Evolutionary conservation across 2,113 vertebrate genomes (phyloP).

Genomic region (Setophaga kirtlandii): DNA sequence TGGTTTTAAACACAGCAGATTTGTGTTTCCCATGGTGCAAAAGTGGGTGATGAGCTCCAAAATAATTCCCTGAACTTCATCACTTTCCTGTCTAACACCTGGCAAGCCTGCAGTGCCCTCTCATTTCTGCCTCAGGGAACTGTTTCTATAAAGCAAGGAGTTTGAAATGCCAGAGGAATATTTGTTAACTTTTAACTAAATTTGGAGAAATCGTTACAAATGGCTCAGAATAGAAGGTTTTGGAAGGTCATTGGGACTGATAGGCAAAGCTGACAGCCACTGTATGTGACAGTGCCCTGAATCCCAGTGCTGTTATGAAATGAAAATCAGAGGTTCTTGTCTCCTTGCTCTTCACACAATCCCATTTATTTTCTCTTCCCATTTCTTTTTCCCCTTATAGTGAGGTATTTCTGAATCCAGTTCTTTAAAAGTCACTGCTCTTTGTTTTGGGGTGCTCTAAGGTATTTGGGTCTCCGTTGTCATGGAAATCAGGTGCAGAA

Average conservation of each 20-base stretch:
- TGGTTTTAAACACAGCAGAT: background rate
- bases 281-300: background rate
- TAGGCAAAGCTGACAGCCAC: fast-evolving
- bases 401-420: background rate
- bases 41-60: background rate
- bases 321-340: background rate
- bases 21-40: background rate
- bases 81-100: background rate
- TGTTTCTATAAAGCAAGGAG: background rate
- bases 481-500: background rate
- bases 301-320: background rate
- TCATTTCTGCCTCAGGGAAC: background rate
- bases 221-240: background rate
- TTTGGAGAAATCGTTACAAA: background rate
- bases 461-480: background rate
- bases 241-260: background rate
- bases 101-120: background rate
- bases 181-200: background rate
- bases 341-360: background rate
- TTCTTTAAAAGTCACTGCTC: background rate
- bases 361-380: background rate
- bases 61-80: background rate
- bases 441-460: background rate
- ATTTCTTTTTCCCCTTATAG: background rate
- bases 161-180: background rate